Evolutionary conservation across 2,888 invertebrate species (phyloP).

Genomic region (Lasioglossum pauxillum): DNA sequence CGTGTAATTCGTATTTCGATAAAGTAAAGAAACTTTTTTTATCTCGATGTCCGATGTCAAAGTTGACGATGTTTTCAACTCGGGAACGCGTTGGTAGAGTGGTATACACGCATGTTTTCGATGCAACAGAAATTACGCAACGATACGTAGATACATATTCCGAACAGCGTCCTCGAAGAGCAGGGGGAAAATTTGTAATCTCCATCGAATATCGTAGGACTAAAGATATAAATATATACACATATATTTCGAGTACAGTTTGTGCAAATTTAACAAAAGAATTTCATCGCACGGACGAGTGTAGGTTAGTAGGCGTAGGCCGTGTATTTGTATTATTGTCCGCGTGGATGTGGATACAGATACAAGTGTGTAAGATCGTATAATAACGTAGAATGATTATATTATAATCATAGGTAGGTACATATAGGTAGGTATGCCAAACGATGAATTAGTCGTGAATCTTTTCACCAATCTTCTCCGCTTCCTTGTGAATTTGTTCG

Average conservation of each 20-base stretch:
- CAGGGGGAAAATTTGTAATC: background rate
- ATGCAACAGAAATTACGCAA: constrained; percentile 8
- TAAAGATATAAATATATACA: background rate
- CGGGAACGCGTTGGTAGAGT: background rate
- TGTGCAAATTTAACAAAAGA: background rate
- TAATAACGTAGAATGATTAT: background rate
- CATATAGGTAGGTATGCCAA: background rate
- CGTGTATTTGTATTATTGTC: background rate
- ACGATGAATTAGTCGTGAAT: constrained; percentile 15
- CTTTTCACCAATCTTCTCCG: constrained; percentile 72
- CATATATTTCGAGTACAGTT: background rate
- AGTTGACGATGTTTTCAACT: constrained; percentile 27
- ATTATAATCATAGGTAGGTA: background rate
- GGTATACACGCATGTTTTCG: background rate
- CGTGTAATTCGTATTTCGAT: background rate
- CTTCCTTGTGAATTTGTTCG: constrained; percentile 65
- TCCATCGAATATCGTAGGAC: background rate
- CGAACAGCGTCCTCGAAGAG: background rate
- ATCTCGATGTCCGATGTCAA: constrained; percentile 14
- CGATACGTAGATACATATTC: background rate
- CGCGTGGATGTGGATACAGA: no score
- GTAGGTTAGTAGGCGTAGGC: background rate
- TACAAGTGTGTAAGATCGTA: background rate
- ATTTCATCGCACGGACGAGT: background rate
- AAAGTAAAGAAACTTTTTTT: constrained; percentile 1